Evolutionary conservation across 1,140 invertebrate genomes (phyloP).

Genomic region (Megalopta genalis): DNA sequence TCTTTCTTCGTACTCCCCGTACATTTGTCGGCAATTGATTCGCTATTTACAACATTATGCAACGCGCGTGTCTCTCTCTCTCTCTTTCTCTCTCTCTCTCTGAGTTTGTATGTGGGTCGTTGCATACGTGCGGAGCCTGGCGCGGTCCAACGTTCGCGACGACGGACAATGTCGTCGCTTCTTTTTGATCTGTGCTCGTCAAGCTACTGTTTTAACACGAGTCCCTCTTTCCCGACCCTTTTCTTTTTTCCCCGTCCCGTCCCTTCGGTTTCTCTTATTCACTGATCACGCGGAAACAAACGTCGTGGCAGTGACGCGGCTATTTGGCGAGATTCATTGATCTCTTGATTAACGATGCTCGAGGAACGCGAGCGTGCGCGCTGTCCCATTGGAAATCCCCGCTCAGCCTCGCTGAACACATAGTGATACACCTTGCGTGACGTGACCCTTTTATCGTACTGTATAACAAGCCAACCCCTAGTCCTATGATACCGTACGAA

Average conservation of each 20-base stretch:
- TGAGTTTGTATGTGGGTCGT: not conserved
- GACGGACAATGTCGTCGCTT: not conserved
- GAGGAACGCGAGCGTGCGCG: too few relatives aligned
- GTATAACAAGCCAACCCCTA: too few relatives aligned
- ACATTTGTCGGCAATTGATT: slow-evolving; percentile 55
- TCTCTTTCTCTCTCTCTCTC: too few relatives aligned
- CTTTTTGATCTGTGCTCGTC: not conserved
- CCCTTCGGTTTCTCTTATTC: not conserved
- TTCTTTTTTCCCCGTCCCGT: too few relatives aligned
- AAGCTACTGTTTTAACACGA: too few relatives aligned
- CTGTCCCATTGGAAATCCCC: too few relatives aligned
- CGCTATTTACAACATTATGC: slow-evolving; percentile 58
- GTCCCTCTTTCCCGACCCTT: too few relatives aligned
- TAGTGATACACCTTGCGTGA: too few relatives aligned
- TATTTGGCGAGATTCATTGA: slow-evolving; percentile 62
- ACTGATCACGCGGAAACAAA: slow-evolving; percentile 27
- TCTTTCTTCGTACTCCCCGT: slow-evolving; percentile 4
- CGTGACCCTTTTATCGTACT: too few relatives aligned
- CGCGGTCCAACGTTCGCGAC: slow-evolving; percentile 2
- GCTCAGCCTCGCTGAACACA: too few relatives aligned
- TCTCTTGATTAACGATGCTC: too few relatives aligned
- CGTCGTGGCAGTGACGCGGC: slow-evolving; percentile 56
- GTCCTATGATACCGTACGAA: too few relatives aligned
- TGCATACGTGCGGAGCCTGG: slow-evolving; percentile 32
- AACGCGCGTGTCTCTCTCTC: slow-evolving; percentile 17